Evolutionary conservation across 1,140 invertebrate genomes (phyloP), one percentile per base, ranked within the genome.

Genomic region (Pseudomyrmex cubaensis): DNA sequence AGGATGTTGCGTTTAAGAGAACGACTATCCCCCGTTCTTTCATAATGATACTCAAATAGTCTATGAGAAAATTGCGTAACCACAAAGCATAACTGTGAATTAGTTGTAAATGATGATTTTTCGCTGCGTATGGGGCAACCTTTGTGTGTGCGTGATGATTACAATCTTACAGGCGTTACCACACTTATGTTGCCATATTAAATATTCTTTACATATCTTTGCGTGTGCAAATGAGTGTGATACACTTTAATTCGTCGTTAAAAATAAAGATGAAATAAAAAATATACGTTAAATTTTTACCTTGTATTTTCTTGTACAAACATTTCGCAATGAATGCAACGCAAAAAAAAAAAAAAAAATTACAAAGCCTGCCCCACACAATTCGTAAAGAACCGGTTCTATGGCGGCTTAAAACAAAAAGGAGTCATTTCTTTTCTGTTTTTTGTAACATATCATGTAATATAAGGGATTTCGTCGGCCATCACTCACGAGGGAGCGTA

Each of bases 1-100:
- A 87, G 87, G 62, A 59, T 85, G 72, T 85, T 82, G 69, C 87
- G 82, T 88, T 83, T 87, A 87, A 35, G 35, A 35, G 84, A 35
- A 87, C 17, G 78, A 88, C 69, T 91, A 89, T 88, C 84, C 84
- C 7, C 78, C 83, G 77, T 74, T 91, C 87, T 92, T 90, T 89
- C 90, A 87, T 90, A 91, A 90, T 85, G 73, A 78, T 91, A 90
- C 84, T 90, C 64, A 77, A 80, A 87, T 87, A 89, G 82, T 74
- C 20, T 80, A 82, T 22, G 70, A 64, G 64, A 72, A 63, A 61
- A 87, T 17, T 56, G 62, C 69, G 76, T 85, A 73, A 72, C 35
- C 35, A 22, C 67, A 80, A 84, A 67, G 82, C 74, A 44, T 85
- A 84, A 85, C 67, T 80, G 74, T 78, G 70, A 87, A 84, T 82